Conservation (phyloP, 2,888 invertebrate species). For the Agonopterix heracliana region DNA sequence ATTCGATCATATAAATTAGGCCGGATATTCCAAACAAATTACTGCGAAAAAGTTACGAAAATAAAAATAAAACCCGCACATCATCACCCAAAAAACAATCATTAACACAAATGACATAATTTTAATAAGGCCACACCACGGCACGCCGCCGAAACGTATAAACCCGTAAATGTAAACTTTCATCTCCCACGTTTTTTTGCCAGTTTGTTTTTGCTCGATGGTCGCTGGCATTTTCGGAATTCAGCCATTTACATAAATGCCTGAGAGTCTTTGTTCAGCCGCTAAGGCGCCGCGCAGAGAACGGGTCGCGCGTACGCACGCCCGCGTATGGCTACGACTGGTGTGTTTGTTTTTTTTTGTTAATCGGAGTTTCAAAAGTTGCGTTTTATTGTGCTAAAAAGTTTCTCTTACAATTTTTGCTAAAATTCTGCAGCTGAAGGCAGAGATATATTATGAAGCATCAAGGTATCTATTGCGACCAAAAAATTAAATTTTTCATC, state of each 20-base stretch:
- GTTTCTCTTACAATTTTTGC: too few species aligned
- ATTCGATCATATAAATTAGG: too few species aligned
- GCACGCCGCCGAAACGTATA: neutral
- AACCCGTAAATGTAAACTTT: conserved; percentile 63
- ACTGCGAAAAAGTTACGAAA: too few species aligned
- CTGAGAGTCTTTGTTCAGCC: conserved; percentile 61
- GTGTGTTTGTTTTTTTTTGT: conserved; percentile 8
- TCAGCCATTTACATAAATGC: conserved; percentile 72
- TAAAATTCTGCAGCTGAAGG: too few species aligned
- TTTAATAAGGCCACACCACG: neutral
- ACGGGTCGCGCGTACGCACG: conserved; percentile 31
- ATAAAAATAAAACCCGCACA: too few species aligned
- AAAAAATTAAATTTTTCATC: too few species aligned
- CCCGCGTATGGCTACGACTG: conserved; percentile 15
- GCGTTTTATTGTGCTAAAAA: neutral
- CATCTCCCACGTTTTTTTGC: conserved; percentile 56
- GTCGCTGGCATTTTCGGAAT: conserved; percentile 66
- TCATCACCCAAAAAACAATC: too few species aligned
- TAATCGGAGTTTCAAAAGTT: conserved; percentile 11
- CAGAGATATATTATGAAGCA: too few species aligned
- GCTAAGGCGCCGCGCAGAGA: conserved; percentile 61
- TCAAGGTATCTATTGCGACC: too few species aligned
- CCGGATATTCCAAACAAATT: too few species aligned
- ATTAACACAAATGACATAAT: too few species aligned
- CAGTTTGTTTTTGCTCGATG: conserved; percentile 55